Evolutionary conservation across 2,797 vertebrate genomes (phyloP).

Genomic region (Enoplosus armatus): DNA sequence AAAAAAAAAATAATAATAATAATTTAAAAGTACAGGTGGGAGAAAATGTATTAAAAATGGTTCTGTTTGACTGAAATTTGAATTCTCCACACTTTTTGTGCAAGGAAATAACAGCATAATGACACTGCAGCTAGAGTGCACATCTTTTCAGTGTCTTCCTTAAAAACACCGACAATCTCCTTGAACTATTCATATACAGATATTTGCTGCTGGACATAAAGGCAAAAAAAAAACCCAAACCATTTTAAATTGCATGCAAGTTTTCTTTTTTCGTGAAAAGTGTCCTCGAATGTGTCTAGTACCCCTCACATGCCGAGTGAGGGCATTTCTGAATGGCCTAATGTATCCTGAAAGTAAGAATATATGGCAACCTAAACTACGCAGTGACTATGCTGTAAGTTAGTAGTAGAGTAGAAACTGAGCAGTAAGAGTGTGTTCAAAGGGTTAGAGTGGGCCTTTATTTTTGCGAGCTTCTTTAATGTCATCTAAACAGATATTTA

Average conservation of each 20-base stretch:
- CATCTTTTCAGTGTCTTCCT: too few relatives aligned
- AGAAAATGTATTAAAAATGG: neutral
- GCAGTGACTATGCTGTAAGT: neutral
- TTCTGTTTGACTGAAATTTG: neutral
- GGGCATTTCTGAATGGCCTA: neutral
- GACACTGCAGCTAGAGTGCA: neutral
- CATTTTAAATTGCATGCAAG: too few relatives aligned
- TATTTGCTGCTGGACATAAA: neutral
- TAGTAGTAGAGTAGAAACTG: neutral
- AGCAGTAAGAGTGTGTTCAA: neutral
- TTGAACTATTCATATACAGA: neutral
- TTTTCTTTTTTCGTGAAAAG: neutral
- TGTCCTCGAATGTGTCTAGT: neutral
- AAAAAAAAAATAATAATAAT: too few relatives aligned
- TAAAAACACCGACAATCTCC: too few relatives aligned
- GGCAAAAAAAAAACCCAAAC: neutral
- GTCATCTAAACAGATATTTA: constrained; percentile 7
- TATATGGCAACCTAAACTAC: neutral
- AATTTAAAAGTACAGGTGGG: neutral
- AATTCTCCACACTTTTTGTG: too few relatives aligned
- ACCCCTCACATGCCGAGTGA: neutral
- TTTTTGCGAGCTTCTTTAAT: constrained; percentile 5
- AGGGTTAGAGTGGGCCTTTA: neutral
- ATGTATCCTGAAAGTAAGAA: neutral
- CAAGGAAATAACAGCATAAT: neutral